Evolutionary conservation across 2,113 vertebrate species (phyloP), one percentile per base, ranked within the genome.

Genomic region (Phoxinus phoxinus): DNA sequence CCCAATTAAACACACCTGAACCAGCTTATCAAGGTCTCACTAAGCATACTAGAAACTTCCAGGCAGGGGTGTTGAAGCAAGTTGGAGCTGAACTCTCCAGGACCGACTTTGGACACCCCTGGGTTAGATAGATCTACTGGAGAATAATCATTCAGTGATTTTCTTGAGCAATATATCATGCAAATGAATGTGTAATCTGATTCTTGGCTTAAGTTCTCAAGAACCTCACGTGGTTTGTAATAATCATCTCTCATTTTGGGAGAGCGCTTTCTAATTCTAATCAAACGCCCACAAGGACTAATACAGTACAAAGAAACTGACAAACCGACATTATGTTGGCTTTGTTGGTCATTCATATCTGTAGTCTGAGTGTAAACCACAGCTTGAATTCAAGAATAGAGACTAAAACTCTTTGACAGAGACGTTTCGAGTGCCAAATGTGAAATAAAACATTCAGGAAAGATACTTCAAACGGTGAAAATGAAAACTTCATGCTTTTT

Each of bases 351-450:
- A 63, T 80, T 61, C n/a, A 63, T 41, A 61, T 80, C 78, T 80
- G 37, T 80, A 80, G 15, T 63, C 15, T 81, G 37, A 23, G 61
- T 51, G n/a, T 69, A 32, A 69, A 67, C 61, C 27, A 81, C 59
- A 21, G 59, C 37, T 23, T 63, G 78, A 48, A 44, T 63, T 65
- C 78, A 48, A 48, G 25, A 48, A 81, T n/a, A 35, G 27, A 81
- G 27, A 44, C 13, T 21, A 30, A 80, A 80, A 44, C 25, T 32
- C 48, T 58, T 59, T 37, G 72, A 76, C 2, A 76, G 41, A 61
- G 73, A 77, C 23, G 1, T 83, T 10, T 59, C 9, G 46, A 84
- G 87, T 88, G 87, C 87, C 87, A 88, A 88, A 88, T 79, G 46
- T 88, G 59, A 72, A 76, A 56, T 53, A n/a, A 81, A 86, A 71